These are phyloP conservation scores for Hippoglossus stenolepis DNA, from an alignment of 2,113 vertebrate genomes.

Conservation along the genomic window DNA sequence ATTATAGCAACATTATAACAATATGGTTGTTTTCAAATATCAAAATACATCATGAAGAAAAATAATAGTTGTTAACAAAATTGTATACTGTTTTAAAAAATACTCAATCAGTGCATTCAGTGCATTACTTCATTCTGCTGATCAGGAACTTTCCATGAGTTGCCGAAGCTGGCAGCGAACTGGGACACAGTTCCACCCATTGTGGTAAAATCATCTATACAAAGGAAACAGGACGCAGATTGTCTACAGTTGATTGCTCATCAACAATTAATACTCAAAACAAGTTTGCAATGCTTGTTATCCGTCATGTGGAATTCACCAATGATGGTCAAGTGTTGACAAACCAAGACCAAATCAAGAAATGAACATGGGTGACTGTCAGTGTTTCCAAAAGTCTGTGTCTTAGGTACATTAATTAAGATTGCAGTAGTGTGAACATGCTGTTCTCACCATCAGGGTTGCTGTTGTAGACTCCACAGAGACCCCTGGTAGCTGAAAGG, in stretches of 20 bases:
- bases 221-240: not conserved
- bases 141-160: slow-evolving; percentile 88
- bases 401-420: too few relatives aligned
- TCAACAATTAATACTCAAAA: too few relatives aligned
- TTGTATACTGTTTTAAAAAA: not conserved
- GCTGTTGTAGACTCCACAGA: slow-evolving; percentile 91
- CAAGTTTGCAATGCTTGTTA: too few relatives aligned
- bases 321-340: too few relatives aligned
- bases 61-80: not conserved
- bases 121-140: slow-evolving; percentile 74
- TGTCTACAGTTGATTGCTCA: too few relatives aligned
- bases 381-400: too few relatives aligned
- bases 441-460: slow-evolving; percentile 78
- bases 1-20: too few relatives aligned
- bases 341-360: too few relatives aligned
- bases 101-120: not conserved
- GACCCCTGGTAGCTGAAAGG: slow-evolving; percentile 83
- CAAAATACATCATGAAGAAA: not conserved
- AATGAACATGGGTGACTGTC: too few relatives aligned
- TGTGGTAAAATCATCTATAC: slow-evolving; percentile 84
- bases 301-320: too few relatives aligned
- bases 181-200: slow-evolving; percentile 74
- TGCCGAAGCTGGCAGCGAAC: slow-evolving; percentile 87
- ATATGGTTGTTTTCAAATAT: too few relatives aligned
- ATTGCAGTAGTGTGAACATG: not conserved